These are phyloP conservation scores for Natrix natrix DNA, from an alignment of 2,797 vertebrate genomes.

Conservation along the genomic window DNA sequence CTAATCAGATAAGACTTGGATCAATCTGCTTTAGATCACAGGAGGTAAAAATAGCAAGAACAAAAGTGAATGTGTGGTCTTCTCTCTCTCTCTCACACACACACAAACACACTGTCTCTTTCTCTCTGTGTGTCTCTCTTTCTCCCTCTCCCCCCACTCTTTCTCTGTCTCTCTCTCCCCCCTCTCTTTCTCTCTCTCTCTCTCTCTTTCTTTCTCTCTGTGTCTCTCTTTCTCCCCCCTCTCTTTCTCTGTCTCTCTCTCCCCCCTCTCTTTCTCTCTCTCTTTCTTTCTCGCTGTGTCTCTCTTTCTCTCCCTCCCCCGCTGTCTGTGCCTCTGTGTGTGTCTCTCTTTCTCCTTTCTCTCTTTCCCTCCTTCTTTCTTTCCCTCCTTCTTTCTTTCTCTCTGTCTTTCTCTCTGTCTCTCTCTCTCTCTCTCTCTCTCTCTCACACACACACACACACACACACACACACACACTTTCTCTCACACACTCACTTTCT, in stretches of 20 bases:
- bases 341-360: slow-evolving; percentile 16
- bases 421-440: no score
- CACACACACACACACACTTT: no score
- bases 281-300: no score
- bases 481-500: no score
- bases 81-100: slow-evolving; percentile 30
- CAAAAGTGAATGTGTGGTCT: slow-evolving; percentile 63
- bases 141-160: background rate
- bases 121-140: slow-evolving; percentile 49
- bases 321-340: background rate
- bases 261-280: no score
- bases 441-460: no score
- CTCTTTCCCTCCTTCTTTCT: background rate
- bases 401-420: no score
- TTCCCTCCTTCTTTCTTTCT: no score
- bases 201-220: no score
- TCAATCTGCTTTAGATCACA: slow-evolving; percentile 59
- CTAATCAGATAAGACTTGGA: slow-evolving; percentile 68
- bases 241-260: no score
- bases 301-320: slow-evolving; percentile 25
- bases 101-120: no score
- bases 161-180: slow-evolving; percentile 51
- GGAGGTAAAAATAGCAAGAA: slow-evolving; percentile 46
- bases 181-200: slow-evolving; percentile 25
- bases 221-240: slow-evolving; percentile 24